Conservation (phyloP, 2,797 vertebrate species). For the Eremophila alpestris region DNA sequence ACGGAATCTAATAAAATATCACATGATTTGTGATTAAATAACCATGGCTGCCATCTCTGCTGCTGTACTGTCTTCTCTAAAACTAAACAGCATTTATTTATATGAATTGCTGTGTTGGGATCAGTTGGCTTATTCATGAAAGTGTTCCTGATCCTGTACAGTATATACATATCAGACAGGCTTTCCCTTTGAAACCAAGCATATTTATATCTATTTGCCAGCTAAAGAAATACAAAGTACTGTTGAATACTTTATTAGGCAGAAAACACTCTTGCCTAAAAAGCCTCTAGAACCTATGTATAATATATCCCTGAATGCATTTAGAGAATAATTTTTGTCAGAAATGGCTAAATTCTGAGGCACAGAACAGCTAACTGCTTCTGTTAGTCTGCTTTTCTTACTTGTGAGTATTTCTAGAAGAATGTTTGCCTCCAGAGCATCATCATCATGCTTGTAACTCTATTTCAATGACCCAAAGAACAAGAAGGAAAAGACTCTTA, state of each 20-base stretch:
- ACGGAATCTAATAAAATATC: not conserved
- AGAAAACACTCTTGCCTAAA: slow-evolving; percentile 28
- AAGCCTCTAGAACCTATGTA: not conserved
- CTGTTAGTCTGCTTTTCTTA: slow-evolving; percentile 6
- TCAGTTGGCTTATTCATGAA: not conserved
- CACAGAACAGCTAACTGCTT: not conserved
- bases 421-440: not conserved
- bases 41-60: not conserved
- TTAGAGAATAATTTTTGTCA: slow-evolving; percentile 30
- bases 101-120: not conserved
- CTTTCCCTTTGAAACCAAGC: not conserved
- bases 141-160: not conserved
- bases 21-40: not conserved
- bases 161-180: not conserved
- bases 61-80: not conserved
- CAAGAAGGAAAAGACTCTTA: not conserved
- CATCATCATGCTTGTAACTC: not conserved
- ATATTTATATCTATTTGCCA: slow-evolving; percentile 19
- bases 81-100: not conserved
- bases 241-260: slow-evolving; percentile 33
- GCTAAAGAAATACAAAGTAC: slow-evolving; percentile 18
- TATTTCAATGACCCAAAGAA: not conserved
- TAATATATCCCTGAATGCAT: slow-evolving; percentile 18
- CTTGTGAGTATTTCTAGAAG: slow-evolving; percentile 9
- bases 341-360: not conserved